Base-by-base conservation (phyloP, 2,113 vertebrate genomes). In the Malaclemys terrapin region DNA sequence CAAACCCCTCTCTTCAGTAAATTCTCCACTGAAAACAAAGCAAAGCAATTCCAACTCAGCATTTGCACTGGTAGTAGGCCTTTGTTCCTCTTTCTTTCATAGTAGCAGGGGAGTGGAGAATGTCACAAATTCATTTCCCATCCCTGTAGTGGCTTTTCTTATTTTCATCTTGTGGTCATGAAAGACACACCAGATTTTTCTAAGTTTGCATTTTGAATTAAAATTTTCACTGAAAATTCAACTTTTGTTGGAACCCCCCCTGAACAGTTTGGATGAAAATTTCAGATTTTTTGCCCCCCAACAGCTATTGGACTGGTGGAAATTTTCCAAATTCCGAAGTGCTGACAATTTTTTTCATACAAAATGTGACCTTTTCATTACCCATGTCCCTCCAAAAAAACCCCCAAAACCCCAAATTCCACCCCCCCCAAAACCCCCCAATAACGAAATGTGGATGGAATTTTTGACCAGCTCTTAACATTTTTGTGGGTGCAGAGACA, bases 151-250 rank as follows among this genome's bases (percentile, higher is more conserved):
- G 79, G 25, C n/a, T 10, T 8, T 53, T 16, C 47, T 85, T 53
- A 62, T 6, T 65, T 92, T 93, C 52, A 69, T 35, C 47, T 82
- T 5, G 27, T 5, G 1, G 0, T 25, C 49, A 87, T 29, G 8
- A 54, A 80, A 80, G 35, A 45, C 1, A 0, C 11, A 27, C 8
- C 2, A 0, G 42, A 31, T 0, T 35, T 82, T 10, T 16, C 9
- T n/a, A 38, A 24, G 24, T 79, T 54, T 4, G 38, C 88, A 29
- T 2, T 93, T 62, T 50, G 25, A 50, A 31, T 24, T 75, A 0
- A 65, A 53, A 35, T 90, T 53, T 27, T 90, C 42, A 49, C 12
- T 5, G 57, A 2, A 78, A 89, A 57, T 72, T 83, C 24, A 52
- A 4, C 5, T 54, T 90, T 76, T 42, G 20, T 14, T 52, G 38